These are phyloP conservation scores for Bruchidius siliquastri DNA, from an alignment of 2,888 invertebrate species.

Conservation along the genomic window DNA sequence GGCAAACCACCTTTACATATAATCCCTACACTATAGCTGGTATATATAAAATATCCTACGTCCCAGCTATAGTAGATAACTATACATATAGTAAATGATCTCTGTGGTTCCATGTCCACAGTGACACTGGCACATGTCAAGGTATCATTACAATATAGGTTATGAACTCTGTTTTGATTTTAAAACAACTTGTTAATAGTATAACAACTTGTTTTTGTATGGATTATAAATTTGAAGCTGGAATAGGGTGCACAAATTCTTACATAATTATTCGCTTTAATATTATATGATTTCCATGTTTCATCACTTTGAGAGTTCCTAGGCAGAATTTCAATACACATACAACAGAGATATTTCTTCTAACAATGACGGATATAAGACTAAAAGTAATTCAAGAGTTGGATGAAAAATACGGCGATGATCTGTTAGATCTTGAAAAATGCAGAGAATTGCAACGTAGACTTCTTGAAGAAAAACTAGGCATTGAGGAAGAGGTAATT, in stretches of 20 bases:
- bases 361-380: constrained; percentile 25
- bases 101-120: too few species aligned
- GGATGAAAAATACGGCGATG: constrained; percentile 53
- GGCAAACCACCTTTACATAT: too few species aligned
- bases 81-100: too few species aligned
- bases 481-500: constrained; percentile 47
- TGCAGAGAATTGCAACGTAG: constrained; percentile 49
- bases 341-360: not conserved
- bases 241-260: not conserved
- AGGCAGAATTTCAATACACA: too few species aligned
- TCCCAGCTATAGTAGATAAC: too few species aligned
- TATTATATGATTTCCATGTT: too few species aligned
- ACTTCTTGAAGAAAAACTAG: constrained; percentile 43
- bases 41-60: too few species aligned
- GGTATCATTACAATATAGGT: not conserved
- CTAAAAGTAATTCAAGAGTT: constrained; percentile 48
- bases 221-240: not conserved
- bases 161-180: not conserved
- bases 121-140: not conserved
- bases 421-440: constrained; percentile 52
- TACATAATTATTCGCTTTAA: not conserved
- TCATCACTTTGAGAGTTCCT: too few species aligned
- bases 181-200: not conserved
- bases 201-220: too few species aligned
- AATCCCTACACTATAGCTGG: too few species aligned